These are phyloP conservation scores for Stichodactyla mertensii DNA, from an alignment of 64 coral and sea anemone genomes.

Conservation along the genomic window DNA sequence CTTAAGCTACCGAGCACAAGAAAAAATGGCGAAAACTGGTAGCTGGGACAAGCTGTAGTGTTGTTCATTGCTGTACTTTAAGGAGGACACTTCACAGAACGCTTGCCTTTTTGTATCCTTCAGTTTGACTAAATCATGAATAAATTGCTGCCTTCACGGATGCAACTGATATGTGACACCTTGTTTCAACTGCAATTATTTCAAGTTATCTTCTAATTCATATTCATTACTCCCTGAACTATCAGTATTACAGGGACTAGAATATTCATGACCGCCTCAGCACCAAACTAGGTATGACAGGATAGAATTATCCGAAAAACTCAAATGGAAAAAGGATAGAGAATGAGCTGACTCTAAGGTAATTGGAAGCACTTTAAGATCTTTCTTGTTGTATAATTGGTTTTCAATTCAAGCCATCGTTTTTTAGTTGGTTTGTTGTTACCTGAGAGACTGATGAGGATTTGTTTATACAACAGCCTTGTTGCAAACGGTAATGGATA, in stretches of 20 bases:
- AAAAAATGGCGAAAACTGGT: slow-evolving; percentile 22
- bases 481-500: not conserved
- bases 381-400: not conserved
- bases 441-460: not conserved
- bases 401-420: not conserved
- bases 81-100: not conserved
- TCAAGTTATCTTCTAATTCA: not conserved
- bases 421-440: not conserved
- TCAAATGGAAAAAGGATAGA: not conserved
- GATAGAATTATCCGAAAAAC: not conserved
- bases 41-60: not conserved
- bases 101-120: not conserved
- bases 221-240: not conserved
- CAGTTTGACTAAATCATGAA: not conserved
- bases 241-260: no score
- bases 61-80: not conserved
- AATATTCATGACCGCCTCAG: no score
- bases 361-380: not conserved
- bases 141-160: not conserved
- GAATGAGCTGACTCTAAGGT: not conserved
- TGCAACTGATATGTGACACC: not conserved
- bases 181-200: not conserved
- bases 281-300: no score
- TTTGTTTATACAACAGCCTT: not conserved
- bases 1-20: slow-evolving; percentile 35